phyloP scores from a whole-genome alignment of 1,140 invertebrate species.

The Thaumetopoea pityocampa region DNA sequence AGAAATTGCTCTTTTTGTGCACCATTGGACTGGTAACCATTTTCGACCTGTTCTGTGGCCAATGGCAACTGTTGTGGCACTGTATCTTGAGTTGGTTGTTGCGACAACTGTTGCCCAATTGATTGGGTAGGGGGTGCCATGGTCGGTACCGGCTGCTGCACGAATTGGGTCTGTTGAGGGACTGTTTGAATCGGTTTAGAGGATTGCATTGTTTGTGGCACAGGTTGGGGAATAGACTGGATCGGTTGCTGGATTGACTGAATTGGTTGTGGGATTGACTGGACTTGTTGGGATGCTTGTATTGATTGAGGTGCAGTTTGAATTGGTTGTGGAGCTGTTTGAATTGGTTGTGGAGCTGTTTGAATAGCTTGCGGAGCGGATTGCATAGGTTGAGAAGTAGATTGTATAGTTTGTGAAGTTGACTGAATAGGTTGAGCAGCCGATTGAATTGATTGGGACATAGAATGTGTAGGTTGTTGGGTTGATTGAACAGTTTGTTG shows the following conservation, averaged over 20 bases:
- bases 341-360: constrained; percentile 16
- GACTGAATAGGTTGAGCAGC: constrained; percentile 24
- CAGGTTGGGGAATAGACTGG: constrained; percentile 15
- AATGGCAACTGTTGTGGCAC: constrained; percentile 50
- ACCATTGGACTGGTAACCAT: constrained; percentile 32
- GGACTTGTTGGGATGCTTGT: background rate
- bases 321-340: constrained; percentile 13
- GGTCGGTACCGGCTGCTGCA: constrained; percentile 14
- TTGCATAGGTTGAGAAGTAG: constrained; percentile 15
- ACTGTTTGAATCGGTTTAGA: too few relatives aligned
- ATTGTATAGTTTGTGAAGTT: constrained; percentile 15
- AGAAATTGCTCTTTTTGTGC: constrained; percentile 56
- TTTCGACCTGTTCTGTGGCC: constrained; percentile 33
- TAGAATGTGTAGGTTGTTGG: constrained; percentile 26
- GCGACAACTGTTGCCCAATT: constrained; percentile 4
- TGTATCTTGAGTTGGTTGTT: constrained; percentile 22
- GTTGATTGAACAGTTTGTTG: constrained; percentile 29
- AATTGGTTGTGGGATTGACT: constrained; percentile 8
- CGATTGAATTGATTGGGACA: constrained; percentile 23
- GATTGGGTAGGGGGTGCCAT: constrained; percentile 7
- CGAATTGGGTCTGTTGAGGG: constrained; percentile 3
- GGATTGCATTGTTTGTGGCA: too few relatives aligned
- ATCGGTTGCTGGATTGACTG: constrained; percentile 17
- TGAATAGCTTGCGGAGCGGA: constrained; percentile 19
- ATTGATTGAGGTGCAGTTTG: constrained; percentile 11